Evolutionary conservation across 2,888 invertebrate genomes (phyloP), one percentile per base, ranked within the genome.

Genomic region (Folsomia manolachei): DNA sequence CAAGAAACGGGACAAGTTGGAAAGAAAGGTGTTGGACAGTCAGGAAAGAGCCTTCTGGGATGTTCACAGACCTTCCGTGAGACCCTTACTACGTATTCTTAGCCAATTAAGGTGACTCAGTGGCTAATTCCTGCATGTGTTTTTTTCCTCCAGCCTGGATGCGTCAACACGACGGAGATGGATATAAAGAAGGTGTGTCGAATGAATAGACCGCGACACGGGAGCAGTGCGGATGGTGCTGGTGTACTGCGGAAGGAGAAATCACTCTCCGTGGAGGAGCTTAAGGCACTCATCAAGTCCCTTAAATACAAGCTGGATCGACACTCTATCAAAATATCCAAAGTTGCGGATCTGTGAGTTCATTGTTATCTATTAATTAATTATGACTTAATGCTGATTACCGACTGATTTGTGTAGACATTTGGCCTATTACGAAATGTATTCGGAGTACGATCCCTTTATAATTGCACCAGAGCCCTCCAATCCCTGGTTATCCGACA

Each of bases 1-100:
- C 84, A 99, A 99, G 85, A 99, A 98, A 83, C 88, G 99, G 27
- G 98, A 99, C 83, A 97, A 99, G 83, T 84, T 98, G 80, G 99
- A 99, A 84, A 87, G 99, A 63, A 99, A 99, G 85, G 97, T 99
- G 11, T 85, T 99, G 72, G 99, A 99, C 85, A 97, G 97, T 82
- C 99, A 99, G 84, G 99, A 99, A 85, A 86, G 98, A 80, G 99
- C 99, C 0, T 99, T 99, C 85, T 99, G 99, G 99, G 99, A 99
- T 85, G 97, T 99, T 0, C 98, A 99, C 84, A 88, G 99, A 82
- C 99, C 99, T 11, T 96, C 97, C 90, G 94, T 95, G 84, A 86
- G 86, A 51, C 9, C 9, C 51, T 51, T 51, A 19, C n/a, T 56
- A 56, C 4, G 18, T 14, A 14, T 19, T 56, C 18, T 56, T 19